Evolutionary conservation across 2,797 vertebrate genomes (phyloP).

Genomic region (Nannoperca australis): DNA sequence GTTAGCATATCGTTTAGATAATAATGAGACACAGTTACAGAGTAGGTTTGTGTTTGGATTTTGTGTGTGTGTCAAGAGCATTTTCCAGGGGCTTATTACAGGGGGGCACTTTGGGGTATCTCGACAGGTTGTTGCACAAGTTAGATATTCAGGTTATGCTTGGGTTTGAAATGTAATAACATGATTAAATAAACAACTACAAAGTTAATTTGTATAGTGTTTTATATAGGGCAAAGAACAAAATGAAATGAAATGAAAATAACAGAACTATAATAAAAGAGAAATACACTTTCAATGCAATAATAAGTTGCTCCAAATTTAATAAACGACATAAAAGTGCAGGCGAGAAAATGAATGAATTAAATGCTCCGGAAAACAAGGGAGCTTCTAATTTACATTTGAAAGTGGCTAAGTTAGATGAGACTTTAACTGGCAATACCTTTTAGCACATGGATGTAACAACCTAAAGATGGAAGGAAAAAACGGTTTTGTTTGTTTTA

Average conservation of each 20-base stretch:
- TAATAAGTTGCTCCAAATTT: not conserved
- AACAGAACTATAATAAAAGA: not conserved
- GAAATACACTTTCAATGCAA: not conserved
- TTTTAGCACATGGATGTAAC: not conserved
- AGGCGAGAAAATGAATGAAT: not conserved
- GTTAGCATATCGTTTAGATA: slow-evolving; percentile 63
- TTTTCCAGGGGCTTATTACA: not conserved
- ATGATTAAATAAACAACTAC: not conserved
- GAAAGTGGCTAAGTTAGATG: slow-evolving; percentile 5
- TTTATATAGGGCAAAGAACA: not conserved
- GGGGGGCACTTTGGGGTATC: not conserved
- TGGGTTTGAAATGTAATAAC: not conserved
- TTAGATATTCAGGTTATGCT: not conserved
- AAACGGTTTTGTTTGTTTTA: not conserved
- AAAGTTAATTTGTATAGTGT: not conserved
- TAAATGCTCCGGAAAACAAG: slow-evolving; percentile 8
- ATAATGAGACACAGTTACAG: slow-evolving; percentile 54
- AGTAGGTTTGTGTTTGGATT: slow-evolving; percentile 23
- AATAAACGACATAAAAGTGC: slow-evolving; percentile 3
- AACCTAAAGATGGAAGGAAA: slow-evolving; percentile 6
- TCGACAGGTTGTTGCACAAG: slow-evolving; percentile 12
- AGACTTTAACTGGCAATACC: not conserved
- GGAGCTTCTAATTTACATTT: slow-evolving; percentile 19
- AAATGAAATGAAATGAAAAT: not conserved
- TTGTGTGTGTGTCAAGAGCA: not conserved